Conservation (phyloP, 35 echinoderm and acorn worm species). For the Diadema setosum region DNA sequence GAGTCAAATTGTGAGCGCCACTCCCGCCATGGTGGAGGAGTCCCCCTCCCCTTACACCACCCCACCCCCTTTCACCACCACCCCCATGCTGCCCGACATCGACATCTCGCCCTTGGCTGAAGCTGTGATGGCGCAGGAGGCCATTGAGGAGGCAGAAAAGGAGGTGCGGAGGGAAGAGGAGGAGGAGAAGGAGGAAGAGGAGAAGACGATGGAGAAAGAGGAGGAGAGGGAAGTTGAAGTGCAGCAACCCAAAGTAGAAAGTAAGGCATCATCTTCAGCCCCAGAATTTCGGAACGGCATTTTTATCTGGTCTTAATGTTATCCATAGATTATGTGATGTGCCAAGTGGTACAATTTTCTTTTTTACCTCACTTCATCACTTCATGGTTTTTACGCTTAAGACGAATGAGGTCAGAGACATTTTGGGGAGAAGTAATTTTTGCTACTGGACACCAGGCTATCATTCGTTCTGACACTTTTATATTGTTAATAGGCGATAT, state of each 20-base stretch:
- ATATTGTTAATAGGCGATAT: too few relatives aligned
- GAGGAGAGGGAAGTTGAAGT: background rate
- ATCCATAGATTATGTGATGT: too few relatives aligned
- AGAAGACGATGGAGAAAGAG: background rate
- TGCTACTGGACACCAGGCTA: too few relatives aligned
- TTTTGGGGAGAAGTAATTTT: too few relatives aligned
- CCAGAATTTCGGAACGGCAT: too few relatives aligned
- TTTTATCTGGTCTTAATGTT: too few relatives aligned
- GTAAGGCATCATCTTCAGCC: too few relatives aligned
- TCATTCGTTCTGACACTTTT: too few relatives aligned
- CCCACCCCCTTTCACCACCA: background rate
- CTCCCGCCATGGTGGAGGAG: background rate
- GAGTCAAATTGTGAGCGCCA: background rate
- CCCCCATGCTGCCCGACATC: conserved; percentile 5
- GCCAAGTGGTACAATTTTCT: too few relatives aligned
- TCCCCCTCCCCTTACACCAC: background rate
- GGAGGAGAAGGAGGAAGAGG: background rate
- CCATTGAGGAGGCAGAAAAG: conserved; percentile 32
- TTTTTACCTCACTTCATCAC: too few relatives aligned
- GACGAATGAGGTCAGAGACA: too few relatives aligned
- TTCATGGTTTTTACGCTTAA: too few relatives aligned
- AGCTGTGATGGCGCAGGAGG: conserved; percentile 6
- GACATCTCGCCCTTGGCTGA: background rate
- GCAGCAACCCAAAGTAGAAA: background rate
- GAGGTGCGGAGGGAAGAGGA: background rate